phyloP scores from a whole-genome alignment of 2,888 invertebrate genomes.

The Plebejus melissa region DNA sequence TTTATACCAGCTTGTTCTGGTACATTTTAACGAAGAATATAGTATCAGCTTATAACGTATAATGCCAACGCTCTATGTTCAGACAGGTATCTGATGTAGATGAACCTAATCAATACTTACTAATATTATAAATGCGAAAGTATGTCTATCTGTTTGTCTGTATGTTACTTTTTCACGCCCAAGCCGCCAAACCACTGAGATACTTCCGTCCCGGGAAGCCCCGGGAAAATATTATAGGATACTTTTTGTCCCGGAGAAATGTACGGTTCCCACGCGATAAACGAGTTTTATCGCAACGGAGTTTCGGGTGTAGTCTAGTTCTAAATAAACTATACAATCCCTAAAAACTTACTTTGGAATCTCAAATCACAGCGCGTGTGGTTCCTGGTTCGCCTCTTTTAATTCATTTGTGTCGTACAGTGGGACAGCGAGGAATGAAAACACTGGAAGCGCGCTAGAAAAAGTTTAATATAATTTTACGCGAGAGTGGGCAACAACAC shows the following conservation, averaged over 20 bases:
- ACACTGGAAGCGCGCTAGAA: constrained; percentile 48
- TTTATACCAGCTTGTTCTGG: constrained; percentile 36
- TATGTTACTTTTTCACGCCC: too few relatives aligned
- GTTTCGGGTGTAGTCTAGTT: too few relatives aligned
- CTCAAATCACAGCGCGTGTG: background rate
- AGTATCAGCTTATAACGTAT: background rate
- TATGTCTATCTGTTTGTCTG: too few relatives aligned
- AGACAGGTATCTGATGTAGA: too few relatives aligned
- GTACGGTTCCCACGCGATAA: too few relatives aligned
- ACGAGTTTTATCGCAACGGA: too few relatives aligned
- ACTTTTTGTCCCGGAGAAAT: too few relatives aligned
- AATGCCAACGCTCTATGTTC: background rate
- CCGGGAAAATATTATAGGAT: too few relatives aligned
- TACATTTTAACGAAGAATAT: constrained; percentile 32
- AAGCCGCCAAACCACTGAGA: too few relatives aligned
- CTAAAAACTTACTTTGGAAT: background rate
- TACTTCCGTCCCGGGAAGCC: too few relatives aligned
- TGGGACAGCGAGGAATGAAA: constrained; percentile 47
- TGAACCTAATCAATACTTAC: too few relatives aligned
- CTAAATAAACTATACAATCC: background rate
- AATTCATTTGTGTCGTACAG: constrained; percentile 16
- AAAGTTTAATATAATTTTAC: constrained; percentile 73
- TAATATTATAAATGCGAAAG: too few relatives aligned
- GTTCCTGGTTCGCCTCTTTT: constrained; percentile 1
- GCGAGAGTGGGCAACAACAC: constrained; percentile 58